These are phyloP conservation scores for Colistium nudipinnis DNA, from an alignment of 2,113 vertebrate genomes.

Conservation along the genomic window DNA sequence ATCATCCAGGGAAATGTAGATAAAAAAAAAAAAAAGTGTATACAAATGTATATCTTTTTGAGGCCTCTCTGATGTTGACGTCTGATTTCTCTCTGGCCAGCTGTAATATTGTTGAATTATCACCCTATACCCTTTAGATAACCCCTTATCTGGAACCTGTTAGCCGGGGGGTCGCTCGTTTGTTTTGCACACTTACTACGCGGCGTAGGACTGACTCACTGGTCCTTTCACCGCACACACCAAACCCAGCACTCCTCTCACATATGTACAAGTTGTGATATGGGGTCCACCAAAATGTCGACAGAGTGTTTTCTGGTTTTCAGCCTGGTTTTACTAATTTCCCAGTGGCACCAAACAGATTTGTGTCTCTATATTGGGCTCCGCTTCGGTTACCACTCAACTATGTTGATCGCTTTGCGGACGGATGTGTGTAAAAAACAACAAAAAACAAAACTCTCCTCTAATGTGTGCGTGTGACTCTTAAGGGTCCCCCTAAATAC, in stretches of 20 bases:
- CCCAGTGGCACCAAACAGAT: constrained; percentile 62
- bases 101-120: constrained; percentile 16
- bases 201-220: constrained; percentile 43
- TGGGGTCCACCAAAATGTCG: constrained; percentile 53
- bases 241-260: constrained; percentile 24
- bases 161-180: constrained; percentile 46
- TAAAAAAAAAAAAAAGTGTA: no score
- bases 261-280: constrained; percentile 59
- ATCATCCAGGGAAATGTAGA: not conserved
- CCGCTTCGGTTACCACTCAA: constrained; percentile 51
- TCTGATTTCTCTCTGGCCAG: not conserved
- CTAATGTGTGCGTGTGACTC: constrained; percentile 24
- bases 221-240: constrained; percentile 34
- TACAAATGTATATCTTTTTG: not conserved
- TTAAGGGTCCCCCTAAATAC: constrained; percentile 25
- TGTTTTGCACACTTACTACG: constrained; percentile 42
- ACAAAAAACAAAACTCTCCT: constrained; percentile 16
- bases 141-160: constrained; percentile 34
- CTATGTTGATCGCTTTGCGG: constrained; percentile 64
- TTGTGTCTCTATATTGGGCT: constrained; percentile 64
- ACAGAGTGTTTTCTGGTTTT: constrained; percentile 62
- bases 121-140: constrained; percentile 9
- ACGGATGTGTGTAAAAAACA: constrained; percentile 68
- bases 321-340: constrained; percentile 64
- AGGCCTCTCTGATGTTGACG: not conserved